Base-by-base conservation (phyloP, 1,140 invertebrate genomes). In the Tetraneura akinire region DNA sequence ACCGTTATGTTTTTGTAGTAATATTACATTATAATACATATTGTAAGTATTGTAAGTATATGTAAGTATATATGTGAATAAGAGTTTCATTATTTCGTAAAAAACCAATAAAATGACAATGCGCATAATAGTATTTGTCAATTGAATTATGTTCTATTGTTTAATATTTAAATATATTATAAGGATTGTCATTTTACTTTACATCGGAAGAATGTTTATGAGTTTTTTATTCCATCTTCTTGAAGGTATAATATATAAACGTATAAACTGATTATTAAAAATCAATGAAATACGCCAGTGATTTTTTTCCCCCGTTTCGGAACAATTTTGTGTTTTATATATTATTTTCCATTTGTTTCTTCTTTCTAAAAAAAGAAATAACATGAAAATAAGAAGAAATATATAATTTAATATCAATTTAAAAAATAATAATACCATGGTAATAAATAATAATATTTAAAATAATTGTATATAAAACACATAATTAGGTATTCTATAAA, bases 111-210 rank as follows among this genome's bases (percentile, higher is more conserved):
- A 68, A 45, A 47, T 11, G n/a, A 68, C 21, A 45, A 68, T 68
- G 13, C 14, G 13, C n/a, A n/a, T n/a, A n/a, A n/a, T 14, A 37
- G 1, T 47, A 45, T 68, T 68, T 4, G 8, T 3, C 6, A n/a
- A n/a, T 47, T 23, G 21, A 68, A 47, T 68, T 23, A 68, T 68
- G 64, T 68, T 47, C 64, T 68, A 68, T 68, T 68, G 64, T 68
- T 16, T 45, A 68, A 45, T 23, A 68, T 9, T 21, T 45, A 68
- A 68, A 68, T n/a, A 53, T 14, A 53, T 14, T 10, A 32, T 68
- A 47, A 47, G 47, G 42, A 5, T 68, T 45, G 0, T 13, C 42
- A 45, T 68, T 68, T 37, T 47, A 3, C 47, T 68, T 47, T 3
- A 32, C 21, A 9, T 16, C 37, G 1, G n/a, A 23, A 68, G 37